These are phyloP conservation scores for Ochotona curzoniae DNA, from an alignment of 2,113 vertebrate genomes.

Conservation along the genomic window DNA sequence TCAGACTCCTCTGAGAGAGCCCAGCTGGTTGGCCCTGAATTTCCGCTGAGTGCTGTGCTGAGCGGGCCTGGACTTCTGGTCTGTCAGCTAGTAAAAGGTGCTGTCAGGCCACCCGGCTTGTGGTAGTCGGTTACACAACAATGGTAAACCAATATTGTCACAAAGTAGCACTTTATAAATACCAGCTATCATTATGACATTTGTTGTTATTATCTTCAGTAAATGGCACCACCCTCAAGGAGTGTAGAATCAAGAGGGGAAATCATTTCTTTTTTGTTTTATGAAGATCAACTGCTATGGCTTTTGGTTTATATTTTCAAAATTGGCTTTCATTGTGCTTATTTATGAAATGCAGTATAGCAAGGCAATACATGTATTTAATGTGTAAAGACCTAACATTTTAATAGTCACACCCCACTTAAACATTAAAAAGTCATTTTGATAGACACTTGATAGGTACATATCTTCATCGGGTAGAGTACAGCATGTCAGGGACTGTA, in stretches of 20 bases:
- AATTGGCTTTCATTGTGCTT: too few species aligned
- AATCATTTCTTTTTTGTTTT: background rate
- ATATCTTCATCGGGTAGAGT: too few species aligned
- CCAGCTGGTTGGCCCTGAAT: background rate
- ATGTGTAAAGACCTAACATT: too few species aligned
- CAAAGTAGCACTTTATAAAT: constrained; percentile 26
- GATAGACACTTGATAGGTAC: too few species aligned
- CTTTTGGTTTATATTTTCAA: too few species aligned
- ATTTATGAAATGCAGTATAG: too few species aligned
- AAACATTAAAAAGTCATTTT: too few species aligned
- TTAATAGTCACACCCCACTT: too few species aligned
- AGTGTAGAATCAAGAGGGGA: background rate
- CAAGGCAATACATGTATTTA: too few species aligned
- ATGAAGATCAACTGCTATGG: background rate
- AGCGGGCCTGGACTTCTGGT: background rate
- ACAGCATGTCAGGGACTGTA: too few species aligned
- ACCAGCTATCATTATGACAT: background rate
- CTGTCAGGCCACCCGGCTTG: background rate
- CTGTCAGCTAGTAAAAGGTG: background rate
- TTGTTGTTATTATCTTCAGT: background rate
- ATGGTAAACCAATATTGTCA: background rate
- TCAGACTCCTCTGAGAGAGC: background rate
- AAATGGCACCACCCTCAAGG: background rate
- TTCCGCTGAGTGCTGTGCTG: background rate
- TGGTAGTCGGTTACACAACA: background rate